phyloP scores from a whole-genome alignment of 2,113 vertebrate genomes.

The Eidolon helvum region DNA sequence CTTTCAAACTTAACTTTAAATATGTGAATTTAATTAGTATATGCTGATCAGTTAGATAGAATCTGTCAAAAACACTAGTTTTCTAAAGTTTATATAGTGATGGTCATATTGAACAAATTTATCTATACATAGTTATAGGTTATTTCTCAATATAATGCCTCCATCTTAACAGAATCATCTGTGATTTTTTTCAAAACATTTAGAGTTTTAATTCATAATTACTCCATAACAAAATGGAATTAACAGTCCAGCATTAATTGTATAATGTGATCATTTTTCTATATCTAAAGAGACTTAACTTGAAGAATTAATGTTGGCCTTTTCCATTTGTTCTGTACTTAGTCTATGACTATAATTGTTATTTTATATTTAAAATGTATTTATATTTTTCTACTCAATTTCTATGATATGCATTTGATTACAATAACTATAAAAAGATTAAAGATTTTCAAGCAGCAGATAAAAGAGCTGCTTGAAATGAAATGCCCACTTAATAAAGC shows the following conservation, averaged over 20 bases:
- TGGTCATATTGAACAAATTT: background rate
- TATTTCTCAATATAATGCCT: background rate
- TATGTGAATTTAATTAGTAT: background rate
- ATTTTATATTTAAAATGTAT: background rate
- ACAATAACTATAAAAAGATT: background rate
- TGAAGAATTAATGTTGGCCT: background rate
- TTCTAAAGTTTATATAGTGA: slow-evolving; percentile 28
- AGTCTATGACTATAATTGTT: background rate
- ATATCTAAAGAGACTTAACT: background rate
- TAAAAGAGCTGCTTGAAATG: background rate
- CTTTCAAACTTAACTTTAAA: background rate
- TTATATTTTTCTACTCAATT: background rate
- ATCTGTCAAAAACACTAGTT: background rate
- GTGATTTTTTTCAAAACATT: background rate
- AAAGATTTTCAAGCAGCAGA: background rate
- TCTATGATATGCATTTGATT: background rate
- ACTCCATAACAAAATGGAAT: background rate
- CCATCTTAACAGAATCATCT: slow-evolving; percentile 35
- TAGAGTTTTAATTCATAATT: background rate
- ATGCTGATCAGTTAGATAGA: background rate
- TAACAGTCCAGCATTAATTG: background rate
- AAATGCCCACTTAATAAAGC: background rate
- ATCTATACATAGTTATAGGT: slow-evolving; percentile 12
- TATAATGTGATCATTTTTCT: background rate
- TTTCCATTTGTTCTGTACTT: background rate